phyloP scores from a whole-genome alignment of 1,140 invertebrate genomes.

The Drosophila dunni region DNA sequence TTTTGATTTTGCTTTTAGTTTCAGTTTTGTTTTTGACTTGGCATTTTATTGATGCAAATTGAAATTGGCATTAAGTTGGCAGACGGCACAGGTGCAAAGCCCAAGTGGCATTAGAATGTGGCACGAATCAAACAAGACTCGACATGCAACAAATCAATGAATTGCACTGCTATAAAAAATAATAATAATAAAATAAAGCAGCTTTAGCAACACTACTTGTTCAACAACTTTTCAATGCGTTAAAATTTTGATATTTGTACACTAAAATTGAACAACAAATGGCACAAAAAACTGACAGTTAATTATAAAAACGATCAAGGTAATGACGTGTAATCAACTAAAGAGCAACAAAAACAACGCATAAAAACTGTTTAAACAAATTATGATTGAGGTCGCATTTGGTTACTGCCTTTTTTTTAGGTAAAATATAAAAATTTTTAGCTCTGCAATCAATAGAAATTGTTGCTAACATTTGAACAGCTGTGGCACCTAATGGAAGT shows the following conservation, averaged over 20 bases:
- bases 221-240: constrained; percentile 29
- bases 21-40: constrained; percentile 36
- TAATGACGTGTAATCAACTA: constrained; percentile 63
- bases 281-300: constrained; percentile 58
- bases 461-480: constrained; percentile 28
- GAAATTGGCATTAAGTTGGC: constrained; percentile 60
- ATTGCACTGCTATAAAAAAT: constrained; percentile 6
- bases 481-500: background rate
- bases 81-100: constrained; percentile 34
- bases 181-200: background rate
- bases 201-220: background rate
- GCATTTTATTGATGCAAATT: constrained; percentile 67
- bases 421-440: constrained; percentile 2
- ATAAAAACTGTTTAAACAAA: constrained; percentile 57
- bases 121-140: constrained; percentile 1
- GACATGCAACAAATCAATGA: constrained; percentile 8
- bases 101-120: constrained; percentile 24
- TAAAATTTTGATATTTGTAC: background rate
- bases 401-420: constrained; percentile 17
- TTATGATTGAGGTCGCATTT: constrained; percentile 66
- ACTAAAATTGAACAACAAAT: constrained; percentile 35
- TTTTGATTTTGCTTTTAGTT: constrained; percentile 20
- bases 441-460: constrained; percentile 30
- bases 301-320: constrained; percentile 75
- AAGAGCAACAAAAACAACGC: constrained; percentile 30